phyloP scores from a whole-genome alignment of 2,797 vertebrate species.

The Sebastes reedi region DNA sequence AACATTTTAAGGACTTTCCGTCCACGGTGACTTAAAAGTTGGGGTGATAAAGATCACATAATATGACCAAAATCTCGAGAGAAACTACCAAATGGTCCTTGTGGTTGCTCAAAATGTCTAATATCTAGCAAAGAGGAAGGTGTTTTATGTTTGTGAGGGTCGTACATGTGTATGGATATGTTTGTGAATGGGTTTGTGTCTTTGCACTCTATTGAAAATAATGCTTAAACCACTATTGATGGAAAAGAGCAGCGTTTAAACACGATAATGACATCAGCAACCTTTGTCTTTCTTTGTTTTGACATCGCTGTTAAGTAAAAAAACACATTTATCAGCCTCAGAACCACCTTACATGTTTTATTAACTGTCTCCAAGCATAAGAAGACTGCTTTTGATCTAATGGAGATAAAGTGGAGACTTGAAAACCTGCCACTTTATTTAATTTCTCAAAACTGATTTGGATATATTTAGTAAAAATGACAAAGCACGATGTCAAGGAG shows the following conservation, averaged over 20 bases:
- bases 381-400: constrained; percentile 1
- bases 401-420: neutral
- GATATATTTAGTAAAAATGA: constrained; percentile 27
- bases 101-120: no score
- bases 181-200: neutral
- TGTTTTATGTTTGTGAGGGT: no score
- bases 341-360: neutral
- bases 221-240: neutral
- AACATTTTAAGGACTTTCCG: no score
- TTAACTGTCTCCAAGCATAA: neutral
- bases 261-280: neutral
- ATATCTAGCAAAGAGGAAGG: no score
- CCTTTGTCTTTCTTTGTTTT: neutral
- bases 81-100: no score
- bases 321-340: constrained; percentile 1
- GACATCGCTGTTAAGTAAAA: neutral
- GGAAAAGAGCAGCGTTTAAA: neutral
- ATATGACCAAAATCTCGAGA: no score
- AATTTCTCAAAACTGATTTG: neutral
- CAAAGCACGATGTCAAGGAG: neutral
- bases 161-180: accelerated
- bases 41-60: no score
- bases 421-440: neutral
- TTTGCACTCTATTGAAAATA: neutral
- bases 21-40: no score